These are phyloP conservation scores for Netelia virgata DNA, from an alignment of 2,888 invertebrate genomes.

Conservation along the genomic window DNA sequence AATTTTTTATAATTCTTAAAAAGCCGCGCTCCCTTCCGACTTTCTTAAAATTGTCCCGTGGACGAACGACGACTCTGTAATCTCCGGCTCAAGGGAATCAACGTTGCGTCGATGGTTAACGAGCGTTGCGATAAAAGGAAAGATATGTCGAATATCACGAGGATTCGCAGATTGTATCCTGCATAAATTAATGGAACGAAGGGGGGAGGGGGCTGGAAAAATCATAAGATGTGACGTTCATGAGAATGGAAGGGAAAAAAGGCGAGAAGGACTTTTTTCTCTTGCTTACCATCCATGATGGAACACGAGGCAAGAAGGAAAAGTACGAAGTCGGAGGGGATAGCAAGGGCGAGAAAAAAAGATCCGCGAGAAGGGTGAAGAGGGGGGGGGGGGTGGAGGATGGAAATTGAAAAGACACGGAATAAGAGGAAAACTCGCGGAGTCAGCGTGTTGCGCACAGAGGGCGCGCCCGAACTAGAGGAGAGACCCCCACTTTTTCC, in stretches of 20 bases:
- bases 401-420: constrained; percentile 46
- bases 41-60: no score
- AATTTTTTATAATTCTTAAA: background rate
- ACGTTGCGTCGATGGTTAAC: constrained; percentile 45
- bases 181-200: constrained; percentile 45
- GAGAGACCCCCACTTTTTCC: constrained; percentile 53
- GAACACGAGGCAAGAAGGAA: constrained; percentile 26
- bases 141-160: constrained; percentile 36
- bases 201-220: background rate
- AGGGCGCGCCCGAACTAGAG: constrained; percentile 71
- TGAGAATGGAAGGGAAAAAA: constrained; percentile 41
- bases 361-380: background rate
- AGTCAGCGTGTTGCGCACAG: constrained; percentile 79
- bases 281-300: constrained; percentile 10
- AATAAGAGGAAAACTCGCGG: constrained; percentile 73
- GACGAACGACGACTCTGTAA: constrained; percentile 41
- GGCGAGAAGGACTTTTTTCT: constrained; percentile 45
- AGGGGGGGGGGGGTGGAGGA: constrained; percentile 7
- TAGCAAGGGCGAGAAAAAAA: constrained; percentile 52
- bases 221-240: background rate
- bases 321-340: constrained; percentile 29
- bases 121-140: constrained; percentile 40
- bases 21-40: no score
- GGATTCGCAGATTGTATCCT: constrained; percentile 21
- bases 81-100: constrained; percentile 51